Evolutionary conservation across 2,888 invertebrate species (phyloP).

Genomic region (Exephanes ischioxanthus): DNA sequence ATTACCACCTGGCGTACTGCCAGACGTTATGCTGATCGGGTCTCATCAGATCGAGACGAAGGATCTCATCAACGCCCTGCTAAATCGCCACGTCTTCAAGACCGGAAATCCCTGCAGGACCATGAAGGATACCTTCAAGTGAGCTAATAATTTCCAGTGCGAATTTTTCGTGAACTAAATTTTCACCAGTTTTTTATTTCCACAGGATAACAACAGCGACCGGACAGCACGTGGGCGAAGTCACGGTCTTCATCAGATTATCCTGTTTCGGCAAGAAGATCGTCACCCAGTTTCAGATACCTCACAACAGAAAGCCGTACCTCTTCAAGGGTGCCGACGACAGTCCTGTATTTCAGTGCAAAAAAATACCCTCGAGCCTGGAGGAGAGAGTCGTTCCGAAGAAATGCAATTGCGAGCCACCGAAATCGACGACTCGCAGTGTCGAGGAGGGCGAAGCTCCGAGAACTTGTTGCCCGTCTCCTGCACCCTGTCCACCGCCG

Average conservation of each 20-base stretch:
- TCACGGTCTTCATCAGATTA: conserved; percentile 88
- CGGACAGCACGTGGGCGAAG: conserved; percentile 86
- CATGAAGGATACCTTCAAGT: conserved; percentile 87
- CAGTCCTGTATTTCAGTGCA: conserved; percentile 80
- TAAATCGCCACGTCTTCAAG: conserved; percentile 83
- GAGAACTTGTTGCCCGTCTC: conserved; percentile 52
- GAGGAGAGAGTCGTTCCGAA: conserved; percentile 48
- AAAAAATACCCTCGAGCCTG: conserved; percentile 72
- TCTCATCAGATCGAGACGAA: conserved; percentile 87
- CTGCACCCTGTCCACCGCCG: conserved; percentile 62
- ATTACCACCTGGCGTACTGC: conserved; percentile 88
- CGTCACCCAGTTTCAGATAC: conserved; percentile 88
- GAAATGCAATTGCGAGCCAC: conserved; percentile 52
- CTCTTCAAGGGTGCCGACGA: conserved; percentile 79
- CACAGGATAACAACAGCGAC: conserved; percentile 85
- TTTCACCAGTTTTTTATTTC: background rate
- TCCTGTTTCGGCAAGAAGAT: conserved; percentile 89
- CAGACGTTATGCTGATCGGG: conserved; percentile 88
- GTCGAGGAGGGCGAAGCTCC: conserved; percentile 61
- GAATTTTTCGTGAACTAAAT: background rate
- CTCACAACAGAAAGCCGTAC: conserved; percentile 78
- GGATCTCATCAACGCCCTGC: conserved; percentile 87
- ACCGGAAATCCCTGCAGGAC: conserved; percentile 86
- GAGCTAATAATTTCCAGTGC: background rate
- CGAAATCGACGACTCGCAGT: background rate